Evolutionary conservation across 2,888 invertebrate species (phyloP), one percentile per base, ranked within the genome.

Genomic region (Lapara coniferarum): DNA sequence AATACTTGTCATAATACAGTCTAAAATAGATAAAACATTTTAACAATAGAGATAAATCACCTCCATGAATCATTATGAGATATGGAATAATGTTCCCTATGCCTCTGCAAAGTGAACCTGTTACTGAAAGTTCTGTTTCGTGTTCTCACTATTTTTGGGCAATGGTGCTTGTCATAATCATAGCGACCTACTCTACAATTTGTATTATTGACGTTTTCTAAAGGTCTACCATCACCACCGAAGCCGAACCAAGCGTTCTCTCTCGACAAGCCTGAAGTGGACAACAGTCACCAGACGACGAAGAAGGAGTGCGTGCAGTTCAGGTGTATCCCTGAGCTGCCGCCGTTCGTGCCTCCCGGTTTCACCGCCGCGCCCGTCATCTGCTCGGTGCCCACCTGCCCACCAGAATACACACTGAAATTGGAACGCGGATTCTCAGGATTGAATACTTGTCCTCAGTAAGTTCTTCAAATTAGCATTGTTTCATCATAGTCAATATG

Each of bases 301-400:
- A 79, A 81, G 71, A 76, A 87, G 25, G 87, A 87, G 72, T 95
- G 95, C 77, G 85, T 83, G 0, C 93, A 95, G 81, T 95, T 95
- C 85, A 90, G 89, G 63, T 96, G 96, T 78, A 84, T 94, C 12
- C 93, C 95, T 0, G 79, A 80, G 10, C 89, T 94, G 70, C 94
- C 94, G 0, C 92, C 94, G 0, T 92, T 93, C 66, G 74, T 76
- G 13, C 89, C 90, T 7, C 89, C 90, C 7, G 85, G 85, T 0
- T 77, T 75, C 14, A 84, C 85, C 0, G 77, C 81, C 0, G 77
- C 81, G 4, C 86, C 91, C 0, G 74, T 81, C 0, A 63, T 77
- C 0, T 95, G 95, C 78, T 91, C 94, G 0, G 83, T 92, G 10
- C 90, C 93, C 2, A 75, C 80, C 12, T 97, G 97, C 77, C 96